Evolutionary conservation across 2,113 vertebrate species (phyloP).

Genomic region (Orthochromis indermauri): DNA sequence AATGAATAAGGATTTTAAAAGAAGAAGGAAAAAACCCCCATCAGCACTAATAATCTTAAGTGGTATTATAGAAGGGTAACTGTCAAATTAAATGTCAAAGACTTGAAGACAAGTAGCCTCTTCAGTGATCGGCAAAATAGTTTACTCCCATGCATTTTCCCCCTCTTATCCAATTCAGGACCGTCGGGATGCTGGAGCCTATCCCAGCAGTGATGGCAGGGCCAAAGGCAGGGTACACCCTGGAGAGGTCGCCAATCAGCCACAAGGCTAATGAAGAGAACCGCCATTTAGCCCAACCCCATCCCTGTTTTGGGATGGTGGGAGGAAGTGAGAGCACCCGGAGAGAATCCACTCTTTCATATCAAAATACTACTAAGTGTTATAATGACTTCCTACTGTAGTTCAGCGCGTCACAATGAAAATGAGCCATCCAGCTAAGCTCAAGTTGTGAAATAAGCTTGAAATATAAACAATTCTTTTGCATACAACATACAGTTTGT

Average conservation of each 20-base stretch:
- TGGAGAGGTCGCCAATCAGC: not conserved
- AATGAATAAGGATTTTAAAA: not conserved
- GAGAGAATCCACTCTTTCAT: not conserved
- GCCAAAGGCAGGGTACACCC: not conserved
- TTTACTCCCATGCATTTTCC: not conserved
- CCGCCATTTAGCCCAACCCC: not conserved
- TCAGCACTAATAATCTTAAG: not conserved
- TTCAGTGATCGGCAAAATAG: not conserved
- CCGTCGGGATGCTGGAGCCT: not conserved
- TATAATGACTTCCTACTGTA: not conserved
- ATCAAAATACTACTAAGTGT: not conserved
- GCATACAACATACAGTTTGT: not conserved
- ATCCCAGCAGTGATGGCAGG: not conserved
- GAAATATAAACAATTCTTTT: not conserved
- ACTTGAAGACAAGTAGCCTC: not conserved
- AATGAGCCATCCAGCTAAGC: not conserved
- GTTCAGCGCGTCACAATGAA: not conserved
- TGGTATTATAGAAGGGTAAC: not conserved
- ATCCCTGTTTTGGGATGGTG: not conserved
- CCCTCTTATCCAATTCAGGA: not conserved
- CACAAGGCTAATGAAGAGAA: not conserved
- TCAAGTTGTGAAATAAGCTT: not conserved
- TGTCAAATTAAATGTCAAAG: not conserved
- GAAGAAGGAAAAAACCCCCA: rapidly evolving
- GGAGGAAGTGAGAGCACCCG: not conserved